phyloP scores from a whole-genome alignment of 2,888 invertebrate genomes.

The Clivina fossor region DNA sequence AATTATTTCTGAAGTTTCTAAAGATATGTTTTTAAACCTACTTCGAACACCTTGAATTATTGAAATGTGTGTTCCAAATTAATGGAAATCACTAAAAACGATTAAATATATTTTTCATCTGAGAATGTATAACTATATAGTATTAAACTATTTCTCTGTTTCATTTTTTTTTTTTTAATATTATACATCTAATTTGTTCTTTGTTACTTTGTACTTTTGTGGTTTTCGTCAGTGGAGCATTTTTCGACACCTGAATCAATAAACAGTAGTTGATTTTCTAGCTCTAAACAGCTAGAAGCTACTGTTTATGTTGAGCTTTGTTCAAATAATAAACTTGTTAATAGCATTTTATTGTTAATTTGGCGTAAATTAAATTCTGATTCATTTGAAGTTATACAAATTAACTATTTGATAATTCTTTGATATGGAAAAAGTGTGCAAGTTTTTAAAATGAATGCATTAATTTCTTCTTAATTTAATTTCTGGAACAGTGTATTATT shows the following conservation, averaged over 20 bases:
- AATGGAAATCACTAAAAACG: slow-evolving; percentile 12
- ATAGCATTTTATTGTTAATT: too few species aligned
- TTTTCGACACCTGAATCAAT: slow-evolving; percentile 21
- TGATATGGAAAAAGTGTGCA: too few species aligned
- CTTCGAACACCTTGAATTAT: slow-evolving; percentile 30
- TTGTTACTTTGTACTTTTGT: slow-evolving; percentile 31
- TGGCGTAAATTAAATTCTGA: too few species aligned
- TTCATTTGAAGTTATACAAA: too few species aligned
- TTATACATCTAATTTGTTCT: slow-evolving; percentile 32
- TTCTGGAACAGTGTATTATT: too few species aligned
- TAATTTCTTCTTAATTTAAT: too few species aligned
- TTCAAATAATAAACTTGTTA: too few species aligned
- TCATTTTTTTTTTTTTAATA: slow-evolving; percentile 12
- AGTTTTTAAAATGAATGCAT: too few species aligned
- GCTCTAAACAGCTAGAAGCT: neutral
- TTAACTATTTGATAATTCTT: too few species aligned
- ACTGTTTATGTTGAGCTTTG: slow-evolving; percentile 4
- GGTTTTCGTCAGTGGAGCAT: slow-evolving; percentile 31
- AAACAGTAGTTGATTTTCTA: slow-evolving; percentile 6
- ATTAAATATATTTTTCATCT: slow-evolving; percentile 28
- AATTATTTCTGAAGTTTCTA: slow-evolving; percentile 25
- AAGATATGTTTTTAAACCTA: slow-evolving; percentile 27
- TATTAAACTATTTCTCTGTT: slow-evolving; percentile 31
- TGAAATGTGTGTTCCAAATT: slow-evolving; percentile 17
- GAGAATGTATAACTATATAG: slow-evolving; percentile 33